These are phyloP conservation scores for Microplitis manilae DNA, from an alignment of 2,888 invertebrate species.

Conservation along the genomic window DNA sequence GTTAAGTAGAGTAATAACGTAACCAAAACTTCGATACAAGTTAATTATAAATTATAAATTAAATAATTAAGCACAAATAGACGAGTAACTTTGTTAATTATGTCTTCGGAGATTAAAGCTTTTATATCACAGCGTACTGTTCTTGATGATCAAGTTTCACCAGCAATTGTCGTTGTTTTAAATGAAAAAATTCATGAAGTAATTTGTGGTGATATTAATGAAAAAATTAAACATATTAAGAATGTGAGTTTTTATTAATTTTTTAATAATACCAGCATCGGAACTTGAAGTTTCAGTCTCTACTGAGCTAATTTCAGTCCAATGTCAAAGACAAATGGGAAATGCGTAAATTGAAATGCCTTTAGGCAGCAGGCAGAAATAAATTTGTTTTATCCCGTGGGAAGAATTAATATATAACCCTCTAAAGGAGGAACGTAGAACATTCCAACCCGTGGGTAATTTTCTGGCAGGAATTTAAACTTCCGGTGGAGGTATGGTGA, in stretches of 20 bases:
- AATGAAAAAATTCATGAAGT: conserved; percentile 76
- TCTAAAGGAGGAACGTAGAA: too few relatives aligned
- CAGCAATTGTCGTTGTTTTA: conserved; percentile 73
- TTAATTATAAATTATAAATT: background rate
- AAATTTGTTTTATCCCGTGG: too few relatives aligned
- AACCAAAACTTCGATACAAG: background rate
- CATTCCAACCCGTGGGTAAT: too few relatives aligned
- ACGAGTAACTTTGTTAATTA: conserved; percentile 28
- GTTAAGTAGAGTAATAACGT: background rate
- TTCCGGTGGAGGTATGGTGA: too few relatives aligned
- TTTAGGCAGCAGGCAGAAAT: too few relatives aligned
- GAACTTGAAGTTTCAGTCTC: background rate
- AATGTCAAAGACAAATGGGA: too few relatives aligned
- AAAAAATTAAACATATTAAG: conserved; percentile 36
- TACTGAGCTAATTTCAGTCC: too few relatives aligned
- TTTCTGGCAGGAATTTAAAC: too few relatives aligned
- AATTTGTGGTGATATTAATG: conserved; percentile 70
- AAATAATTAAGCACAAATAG: background rate
- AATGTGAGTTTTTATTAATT: conserved; percentile 43
- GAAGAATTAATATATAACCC: too few relatives aligned
- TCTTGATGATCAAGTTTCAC: conserved; percentile 51
- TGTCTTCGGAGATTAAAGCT: conserved; percentile 38
- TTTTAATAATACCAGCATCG: background rate
- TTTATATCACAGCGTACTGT: conserved; percentile 55
- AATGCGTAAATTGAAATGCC: background rate